Conservation (phyloP, 2,797 vertebrate genomes). For the Okamejei kenojei region DNA sequence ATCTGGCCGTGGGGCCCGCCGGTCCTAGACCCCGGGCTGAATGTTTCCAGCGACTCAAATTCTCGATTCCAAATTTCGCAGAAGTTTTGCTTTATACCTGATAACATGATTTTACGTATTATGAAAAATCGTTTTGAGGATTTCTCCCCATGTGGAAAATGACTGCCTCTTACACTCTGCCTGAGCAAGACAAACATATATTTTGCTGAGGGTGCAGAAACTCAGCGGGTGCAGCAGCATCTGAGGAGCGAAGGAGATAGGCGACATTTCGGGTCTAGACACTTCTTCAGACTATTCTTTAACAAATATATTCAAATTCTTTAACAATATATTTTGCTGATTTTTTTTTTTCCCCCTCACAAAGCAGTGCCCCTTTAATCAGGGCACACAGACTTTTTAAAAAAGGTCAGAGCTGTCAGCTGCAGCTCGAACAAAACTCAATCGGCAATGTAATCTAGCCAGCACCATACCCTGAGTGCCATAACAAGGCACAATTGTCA, state of each 20-base stretch:
- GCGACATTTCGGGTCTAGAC: too few relatives aligned
- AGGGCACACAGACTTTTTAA: neutral
- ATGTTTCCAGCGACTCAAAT: too few relatives aligned
- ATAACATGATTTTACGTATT: neutral
- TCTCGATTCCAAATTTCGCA: too few relatives aligned
- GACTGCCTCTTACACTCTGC: neutral
- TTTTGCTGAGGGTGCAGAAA: too few relatives aligned
- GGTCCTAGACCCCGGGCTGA: too few relatives aligned
- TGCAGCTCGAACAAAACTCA: neutral
- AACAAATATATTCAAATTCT: too few relatives aligned
- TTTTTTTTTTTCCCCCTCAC: neutral
- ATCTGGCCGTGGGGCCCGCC: too few relatives aligned
- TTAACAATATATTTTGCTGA: neutral
- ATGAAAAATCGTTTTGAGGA: neutral
- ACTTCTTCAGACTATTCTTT: too few relatives aligned
- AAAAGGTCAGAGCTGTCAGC: constrained; percentile 17
- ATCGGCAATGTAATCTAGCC: neutral
- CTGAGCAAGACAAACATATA: too few relatives aligned
- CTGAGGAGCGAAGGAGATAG: too few relatives aligned
- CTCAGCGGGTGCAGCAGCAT: too few relatives aligned
- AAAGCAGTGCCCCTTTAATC: neutral
- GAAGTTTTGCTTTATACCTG: neutral
- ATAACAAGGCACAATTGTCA: neutral
- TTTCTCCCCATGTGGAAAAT: neutral
- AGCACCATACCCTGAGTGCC: neutral